Base-by-base conservation (phyloP, 2,113 vertebrate species). In the Myotis yumanensis region DNA sequence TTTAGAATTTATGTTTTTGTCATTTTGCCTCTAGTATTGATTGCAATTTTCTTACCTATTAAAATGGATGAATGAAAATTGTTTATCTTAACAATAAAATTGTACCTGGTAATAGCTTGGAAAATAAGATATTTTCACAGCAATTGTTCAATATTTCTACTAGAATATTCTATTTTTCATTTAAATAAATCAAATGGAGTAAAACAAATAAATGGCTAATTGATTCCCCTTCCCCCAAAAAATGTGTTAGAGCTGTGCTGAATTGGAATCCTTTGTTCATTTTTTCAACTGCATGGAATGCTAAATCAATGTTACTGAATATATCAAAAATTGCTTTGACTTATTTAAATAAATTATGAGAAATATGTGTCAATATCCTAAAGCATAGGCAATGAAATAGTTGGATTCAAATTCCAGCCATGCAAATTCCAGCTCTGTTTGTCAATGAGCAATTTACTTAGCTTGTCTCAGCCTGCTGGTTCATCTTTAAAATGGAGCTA, bases 361-460 rank as follows among this genome's bases (percentile, higher is more conserved):
- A 73, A 75, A 79, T 43, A 68, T 57, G 3, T 28, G 25, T 86
- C 57, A 86, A 5, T 62, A 22, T 69, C 57, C 32, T 86, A 84
- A 23, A 92, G 40, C 22, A 85, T 28, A 51, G 18, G 15, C 32
- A 16, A 2, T 72, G 46, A 54, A 77, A 91, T 40, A 17, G 7
- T 96, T 54, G 69, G 7, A 25, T 86, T 94, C 68, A 68, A 86
- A 89, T 82, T 81, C 71, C 11, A 92, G 37, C 30, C 62, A 64
- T 83, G 16, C 72, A 48, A 92, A 90, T 90, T 86, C 54, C 40
- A 95, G 84, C 73, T 84, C 5, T 90, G 9, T 85, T 64, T 81
- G 30, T 40, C 25, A 84, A 62, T 32, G 28, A 32, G 35, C 9
- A 84, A 52, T 54, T 84, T 48, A 57, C 28, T 81, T 71, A 25